These are phyloP conservation scores for Suricata suricatta DNA, from an alignment of 2,113 vertebrate genomes.

Conservation along the genomic window DNA sequence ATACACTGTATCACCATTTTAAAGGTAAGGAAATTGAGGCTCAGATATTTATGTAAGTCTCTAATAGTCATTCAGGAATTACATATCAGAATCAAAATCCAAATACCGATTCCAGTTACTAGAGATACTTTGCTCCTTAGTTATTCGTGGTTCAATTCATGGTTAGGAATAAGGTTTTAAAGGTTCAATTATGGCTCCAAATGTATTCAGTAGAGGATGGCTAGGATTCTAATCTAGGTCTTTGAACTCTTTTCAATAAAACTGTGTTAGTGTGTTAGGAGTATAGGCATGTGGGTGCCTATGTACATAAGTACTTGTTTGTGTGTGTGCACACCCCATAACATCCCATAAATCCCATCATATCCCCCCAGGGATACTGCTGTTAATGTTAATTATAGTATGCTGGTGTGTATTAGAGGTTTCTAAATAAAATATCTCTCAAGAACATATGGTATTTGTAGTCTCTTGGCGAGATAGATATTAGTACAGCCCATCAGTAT, in stretches of 20 bases:
- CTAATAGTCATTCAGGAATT: background rate
- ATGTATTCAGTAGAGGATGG: background rate
- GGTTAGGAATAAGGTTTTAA: background rate
- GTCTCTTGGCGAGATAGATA: background rate
- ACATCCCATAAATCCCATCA: background rate
- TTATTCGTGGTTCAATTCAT: background rate
- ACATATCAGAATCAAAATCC: background rate
- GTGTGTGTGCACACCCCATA: fast-evolving
- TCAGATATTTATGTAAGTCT: background rate
- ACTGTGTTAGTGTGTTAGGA: background rate
- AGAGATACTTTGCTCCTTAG: background rate
- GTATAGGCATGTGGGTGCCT: background rate
- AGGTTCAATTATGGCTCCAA: background rate
- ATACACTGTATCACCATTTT: background rate
- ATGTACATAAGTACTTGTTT: background rate
- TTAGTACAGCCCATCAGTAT: background rate
- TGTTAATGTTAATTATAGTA: background rate
- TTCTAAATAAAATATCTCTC: background rate
- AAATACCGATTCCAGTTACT: background rate
- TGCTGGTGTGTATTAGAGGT: background rate
- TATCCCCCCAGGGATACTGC: fast-evolving
- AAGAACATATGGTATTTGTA: background rate
- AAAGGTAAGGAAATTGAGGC: background rate
- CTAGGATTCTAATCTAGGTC: background rate
- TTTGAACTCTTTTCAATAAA: background rate